Evolutionary conservation across 2,113 vertebrate genomes (phyloP).

Genomic region (Pleuronectes platessa): DNA sequence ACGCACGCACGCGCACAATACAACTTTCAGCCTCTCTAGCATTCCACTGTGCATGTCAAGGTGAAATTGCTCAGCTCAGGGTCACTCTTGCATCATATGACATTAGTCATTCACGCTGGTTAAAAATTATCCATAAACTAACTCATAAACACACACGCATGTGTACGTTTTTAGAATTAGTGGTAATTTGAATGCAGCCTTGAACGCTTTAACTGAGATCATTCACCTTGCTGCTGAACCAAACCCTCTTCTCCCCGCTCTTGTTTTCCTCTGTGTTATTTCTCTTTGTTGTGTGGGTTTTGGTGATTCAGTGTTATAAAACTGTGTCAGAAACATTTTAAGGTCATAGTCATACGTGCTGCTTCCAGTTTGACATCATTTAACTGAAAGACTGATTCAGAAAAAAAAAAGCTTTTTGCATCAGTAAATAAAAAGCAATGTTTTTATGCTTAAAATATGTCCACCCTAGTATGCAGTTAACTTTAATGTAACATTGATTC

Average conservation of each 20-base stretch:
- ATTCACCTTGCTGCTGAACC: background rate
- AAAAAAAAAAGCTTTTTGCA: background rate
- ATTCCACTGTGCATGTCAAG: conserved; percentile 47
- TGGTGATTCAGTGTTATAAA: background rate
- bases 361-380: background rate
- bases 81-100: conserved; percentile 13
- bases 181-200: conserved; percentile 3
- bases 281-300: background rate
- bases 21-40: conserved; percentile 18
- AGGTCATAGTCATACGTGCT: background rate
- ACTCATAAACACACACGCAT: background rate
- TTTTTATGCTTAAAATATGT: conserved; percentile 18
- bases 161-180: background rate
- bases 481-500: conserved; percentile 30
- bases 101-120: conserved; percentile 50
- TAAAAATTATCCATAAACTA: conserved; percentile 53
- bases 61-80: conserved; percentile 50
- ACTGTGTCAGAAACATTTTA: conserved; percentile 1
- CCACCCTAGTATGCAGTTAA: background rate
- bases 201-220: background rate
- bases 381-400: background rate
- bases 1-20: conserved; percentile 12
- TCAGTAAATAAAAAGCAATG: conserved; percentile 17
- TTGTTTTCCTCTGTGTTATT: background rate
- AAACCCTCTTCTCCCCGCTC: background rate